A percentile compares a stretch with the other conserved stretches of the same genome.
Evolutionary conservation across 1,140 invertebrate species (phyloP).

Genomic region (Euura saliciscinereae): DNA sequence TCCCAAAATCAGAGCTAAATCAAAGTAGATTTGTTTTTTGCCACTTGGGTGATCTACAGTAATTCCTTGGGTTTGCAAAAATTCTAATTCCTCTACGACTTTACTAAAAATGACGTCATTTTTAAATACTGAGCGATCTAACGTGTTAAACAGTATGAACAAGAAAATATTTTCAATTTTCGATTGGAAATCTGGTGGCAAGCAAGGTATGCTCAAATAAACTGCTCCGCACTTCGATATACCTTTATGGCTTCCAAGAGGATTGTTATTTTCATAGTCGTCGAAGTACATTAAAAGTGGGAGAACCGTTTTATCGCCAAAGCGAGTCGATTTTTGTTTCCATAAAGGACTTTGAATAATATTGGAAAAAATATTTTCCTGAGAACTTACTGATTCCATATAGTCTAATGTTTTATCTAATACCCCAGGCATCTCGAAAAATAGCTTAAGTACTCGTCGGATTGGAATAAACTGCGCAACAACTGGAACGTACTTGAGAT

Average conservation of each 20-base stretch:
- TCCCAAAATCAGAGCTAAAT: constrained; percentile 36
- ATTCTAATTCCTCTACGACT: constrained; percentile 38
- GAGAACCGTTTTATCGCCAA: constrained; percentile 33
- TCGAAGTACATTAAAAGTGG: constrained; percentile 40
- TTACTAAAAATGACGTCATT: constrained; percentile 34
- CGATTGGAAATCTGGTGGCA: constrained; percentile 35
- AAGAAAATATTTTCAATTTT: constrained; percentile 43
- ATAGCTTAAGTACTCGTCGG: constrained; percentile 22
- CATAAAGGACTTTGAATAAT: constrained; percentile 41
- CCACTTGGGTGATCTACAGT: constrained; percentile 20
- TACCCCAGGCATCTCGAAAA: constrained; percentile 29
- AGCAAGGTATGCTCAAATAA: constrained; percentile 37
- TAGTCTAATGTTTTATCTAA: constrained; percentile 24
- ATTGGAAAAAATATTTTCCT: constrained; percentile 33
- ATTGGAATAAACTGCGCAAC: constrained; percentile 28
- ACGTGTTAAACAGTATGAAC: constrained; percentile 34
- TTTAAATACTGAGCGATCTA: constrained; percentile 35
- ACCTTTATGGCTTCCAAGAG: constrained; percentile 36
- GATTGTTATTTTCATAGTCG: constrained; percentile 31
- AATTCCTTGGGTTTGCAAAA: constrained; percentile 37
- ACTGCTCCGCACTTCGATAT: constrained; percentile 40
- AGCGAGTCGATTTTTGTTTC: constrained; percentile 25
- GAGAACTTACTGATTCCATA: constrained; percentile 24
- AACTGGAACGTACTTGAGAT: constrained; percentile 22
- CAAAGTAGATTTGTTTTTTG: constrained; percentile 33